Evolutionary conservation across 2,113 vertebrate genomes (phyloP).

Genomic region (Mandrillus leucophaeus): DNA sequence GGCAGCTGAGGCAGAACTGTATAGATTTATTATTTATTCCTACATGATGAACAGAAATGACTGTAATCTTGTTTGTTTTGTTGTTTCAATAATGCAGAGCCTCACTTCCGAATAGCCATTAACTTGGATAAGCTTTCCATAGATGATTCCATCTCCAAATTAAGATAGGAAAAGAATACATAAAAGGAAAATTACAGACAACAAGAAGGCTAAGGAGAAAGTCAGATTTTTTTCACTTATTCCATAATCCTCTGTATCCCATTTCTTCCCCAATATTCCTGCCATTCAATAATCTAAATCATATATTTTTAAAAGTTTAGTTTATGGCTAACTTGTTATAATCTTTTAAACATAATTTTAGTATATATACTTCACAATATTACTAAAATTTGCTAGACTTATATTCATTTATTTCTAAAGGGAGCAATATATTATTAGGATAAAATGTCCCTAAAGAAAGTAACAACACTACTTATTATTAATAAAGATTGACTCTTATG

Average conservation of each 20-base stretch:
- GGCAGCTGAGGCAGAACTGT: background rate
- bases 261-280: background rate
- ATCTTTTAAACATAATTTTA: background rate
- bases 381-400: background rate
- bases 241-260: background rate
- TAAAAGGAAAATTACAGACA: background rate
- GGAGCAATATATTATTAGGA: background rate
- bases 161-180: background rate
- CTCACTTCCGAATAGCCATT: background rate
- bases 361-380: background rate
- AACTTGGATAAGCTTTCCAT: background rate
- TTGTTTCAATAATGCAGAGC: background rate
- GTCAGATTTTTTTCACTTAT: background rate
- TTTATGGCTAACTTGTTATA: background rate
- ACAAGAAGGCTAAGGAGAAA: background rate
- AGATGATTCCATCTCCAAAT: background rate
- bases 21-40: conserved; percentile 25
- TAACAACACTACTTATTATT: background rate
- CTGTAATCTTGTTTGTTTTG: background rate
- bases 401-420: conserved; percentile 46
- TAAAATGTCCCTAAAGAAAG: conserved; percentile 32
- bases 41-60: background rate
- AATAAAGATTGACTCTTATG: background rate
- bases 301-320: background rate
- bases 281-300: background rate